Conservation (phyloP, 2,113 vertebrate genomes). For the Triplophysa tibetana region DNA sequence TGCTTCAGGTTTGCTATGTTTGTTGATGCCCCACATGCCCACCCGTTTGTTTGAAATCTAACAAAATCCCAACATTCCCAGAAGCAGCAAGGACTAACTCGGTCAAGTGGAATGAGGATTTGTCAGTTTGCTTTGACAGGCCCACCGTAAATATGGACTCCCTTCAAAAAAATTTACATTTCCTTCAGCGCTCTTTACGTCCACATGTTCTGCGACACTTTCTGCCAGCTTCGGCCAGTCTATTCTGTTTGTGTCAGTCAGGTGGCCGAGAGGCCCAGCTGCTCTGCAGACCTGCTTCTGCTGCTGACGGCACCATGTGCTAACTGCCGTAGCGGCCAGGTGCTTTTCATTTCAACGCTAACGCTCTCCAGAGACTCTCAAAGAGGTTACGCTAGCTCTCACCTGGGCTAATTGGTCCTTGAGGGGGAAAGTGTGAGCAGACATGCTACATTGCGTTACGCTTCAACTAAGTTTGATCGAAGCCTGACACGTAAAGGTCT, state of each 20-base stretch:
- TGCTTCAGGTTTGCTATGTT: background rate
- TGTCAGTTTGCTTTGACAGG: conserved; percentile 41
- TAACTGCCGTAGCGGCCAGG: conserved; percentile 7
- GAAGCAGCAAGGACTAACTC: background rate
- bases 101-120: conserved; percentile 15
- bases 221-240: conserved; percentile 16
- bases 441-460: conserved; percentile 14
- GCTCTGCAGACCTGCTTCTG: conserved; percentile 19
- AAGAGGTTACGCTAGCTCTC: conserved; percentile 31
- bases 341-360: conserved; percentile 34
- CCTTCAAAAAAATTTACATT: conserved; percentile 21
- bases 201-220: conserved; percentile 16
- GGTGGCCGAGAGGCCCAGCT: conserved; percentile 20
- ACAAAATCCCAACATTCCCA: background rate
- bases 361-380: conserved; percentile 29
- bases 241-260: conserved; percentile 25
- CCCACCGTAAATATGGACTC: conserved; percentile 42
- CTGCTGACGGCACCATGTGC: conserved; percentile 19
- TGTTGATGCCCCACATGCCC: background rate
- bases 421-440: conserved; percentile 36
- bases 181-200: conserved; percentile 23
- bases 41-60: conserved; percentile 4
- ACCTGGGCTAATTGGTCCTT: conserved; percentile 46
- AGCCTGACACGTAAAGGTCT: background rate
- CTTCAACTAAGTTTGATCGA: conserved; percentile 20